These are phyloP conservation scores for Coccyzus lansbergi DNA, from an alignment of 2,797 vertebrate genomes.

Conservation along the genomic window DNA sequence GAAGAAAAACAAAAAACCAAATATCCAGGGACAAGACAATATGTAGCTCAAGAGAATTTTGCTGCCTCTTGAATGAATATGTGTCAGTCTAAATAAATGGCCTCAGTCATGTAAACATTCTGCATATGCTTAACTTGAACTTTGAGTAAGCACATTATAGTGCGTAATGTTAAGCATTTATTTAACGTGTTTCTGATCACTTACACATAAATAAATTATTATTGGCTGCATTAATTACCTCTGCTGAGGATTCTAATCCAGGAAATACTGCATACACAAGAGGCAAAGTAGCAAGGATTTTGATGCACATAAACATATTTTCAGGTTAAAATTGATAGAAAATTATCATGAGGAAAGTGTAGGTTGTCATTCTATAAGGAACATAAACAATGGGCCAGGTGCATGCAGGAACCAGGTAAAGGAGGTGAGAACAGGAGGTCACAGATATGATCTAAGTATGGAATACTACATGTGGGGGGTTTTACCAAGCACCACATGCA, in stretches of 20 bases:
- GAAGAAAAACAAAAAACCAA: fast-evolving
- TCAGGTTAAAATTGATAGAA: background rate
- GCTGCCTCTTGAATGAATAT: background rate
- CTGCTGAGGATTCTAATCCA: background rate
- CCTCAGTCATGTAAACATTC: background rate
- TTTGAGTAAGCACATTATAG: background rate
- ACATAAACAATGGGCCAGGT: background rate
- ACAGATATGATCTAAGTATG: background rate
- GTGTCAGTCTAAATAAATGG: background rate
- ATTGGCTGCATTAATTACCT: background rate
- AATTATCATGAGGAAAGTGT: background rate
- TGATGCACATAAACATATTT: background rate
- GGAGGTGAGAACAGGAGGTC: background rate
- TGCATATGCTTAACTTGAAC: background rate
- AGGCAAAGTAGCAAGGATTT: background rate
- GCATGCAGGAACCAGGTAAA: background rate
- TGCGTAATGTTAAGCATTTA: background rate
- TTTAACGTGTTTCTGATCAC: background rate
- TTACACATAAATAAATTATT: background rate
- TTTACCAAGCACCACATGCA: background rate
- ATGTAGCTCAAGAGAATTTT: background rate
- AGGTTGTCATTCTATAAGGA: background rate
- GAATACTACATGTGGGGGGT: background rate
- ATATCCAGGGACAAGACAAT: background rate
- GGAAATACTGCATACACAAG: background rate